Conservation (phyloP, 2,113 vertebrate species). For the Bettongia penicillata region DNA sequence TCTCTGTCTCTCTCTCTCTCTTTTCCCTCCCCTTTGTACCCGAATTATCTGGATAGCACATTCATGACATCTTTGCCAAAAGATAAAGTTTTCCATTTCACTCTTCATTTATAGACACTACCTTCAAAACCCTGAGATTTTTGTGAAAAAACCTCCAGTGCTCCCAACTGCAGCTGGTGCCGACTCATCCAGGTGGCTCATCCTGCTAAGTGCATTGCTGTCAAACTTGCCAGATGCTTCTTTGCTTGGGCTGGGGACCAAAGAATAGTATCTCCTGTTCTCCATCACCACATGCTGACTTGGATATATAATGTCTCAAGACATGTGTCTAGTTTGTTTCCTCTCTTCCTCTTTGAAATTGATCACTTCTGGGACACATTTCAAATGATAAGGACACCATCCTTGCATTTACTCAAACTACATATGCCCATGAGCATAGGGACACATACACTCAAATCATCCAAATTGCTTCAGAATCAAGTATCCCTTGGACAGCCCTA, state of each 20-base stretch:
- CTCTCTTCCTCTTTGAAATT: not conserved
- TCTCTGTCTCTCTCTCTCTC: too few species aligned
- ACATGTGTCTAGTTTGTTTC: not conserved
- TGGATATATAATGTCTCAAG: conserved; percentile 10
- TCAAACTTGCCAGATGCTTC: conserved; percentile 55
- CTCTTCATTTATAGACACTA: not conserved
- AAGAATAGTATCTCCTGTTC: not conserved
- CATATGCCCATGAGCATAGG: not conserved
- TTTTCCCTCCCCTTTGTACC: not conserved
- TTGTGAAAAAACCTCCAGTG: conserved; percentile 29
- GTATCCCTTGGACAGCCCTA: conserved; percentile 7
- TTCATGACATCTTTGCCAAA: not conserved
- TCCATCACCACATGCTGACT: not conserved
- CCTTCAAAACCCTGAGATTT: conserved; percentile 25
- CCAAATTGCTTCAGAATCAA: conserved; percentile 10
- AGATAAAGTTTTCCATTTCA: conserved; percentile 1
- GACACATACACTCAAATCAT: not conserved
- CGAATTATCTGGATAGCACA: conserved; percentile 39
- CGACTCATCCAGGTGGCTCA: conserved; percentile 51
- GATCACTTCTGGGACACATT: not conserved
- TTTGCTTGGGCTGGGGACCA: conserved; percentile 30
- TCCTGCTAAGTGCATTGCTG: conserved; percentile 50
- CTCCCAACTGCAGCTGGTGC: conserved; percentile 44
- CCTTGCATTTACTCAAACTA: not conserved
- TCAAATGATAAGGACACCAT: not conserved